Evolutionary conservation across 2,797 vertebrate species (phyloP), one percentile per base, ranked within the genome.

Genomic region (Neosilurus hyrtlii): DNA sequence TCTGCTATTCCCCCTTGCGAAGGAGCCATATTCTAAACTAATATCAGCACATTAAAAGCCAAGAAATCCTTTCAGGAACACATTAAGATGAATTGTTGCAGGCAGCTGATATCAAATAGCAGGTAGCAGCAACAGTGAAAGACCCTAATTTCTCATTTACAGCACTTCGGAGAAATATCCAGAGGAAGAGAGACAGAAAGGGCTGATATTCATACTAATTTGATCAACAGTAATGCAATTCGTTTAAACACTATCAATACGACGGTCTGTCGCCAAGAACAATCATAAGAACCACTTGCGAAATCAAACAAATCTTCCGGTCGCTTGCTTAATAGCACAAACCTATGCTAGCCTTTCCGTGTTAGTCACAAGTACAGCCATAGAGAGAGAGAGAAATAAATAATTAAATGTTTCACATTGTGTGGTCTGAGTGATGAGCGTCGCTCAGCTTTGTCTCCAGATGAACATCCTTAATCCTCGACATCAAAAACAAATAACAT

Each of bases 401-500:
- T 14, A 56, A 62, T 16, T 24, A 26, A 24, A 63, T 18, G 71
- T 18, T 66, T 54, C 61, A 11, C 14, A 77, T 62, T 9, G 2
- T 18, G 59, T 9, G 62, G 37, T 11, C 61, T 4, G 7, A 62
- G 37, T 63, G 61, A 93, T 94, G 92, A 91, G 89, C 87, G 80
- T 91, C 84, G 84, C 87, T 84, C 74, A 88, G 91, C 89, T 92
- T 92, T 90, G 87, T 87, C 90, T 91, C 89, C 86, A 90, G 84
- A 82, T 83, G 79, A 85, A 93, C 93, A 94, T 83, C 82, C 86
- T 83, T 94, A 95, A 95, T 93, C 93, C 80, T 52, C 92, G 90
- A 80, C 92, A 92, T 94, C 92, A 88, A 91, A 89, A 74, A 82
- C 67, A 84, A 93, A 93, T 90, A 89, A 92, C 91, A 92, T 78